Conservation (phyloP, 2,113 vertebrate species). For the Choloepus hoffmanni region DNA sequence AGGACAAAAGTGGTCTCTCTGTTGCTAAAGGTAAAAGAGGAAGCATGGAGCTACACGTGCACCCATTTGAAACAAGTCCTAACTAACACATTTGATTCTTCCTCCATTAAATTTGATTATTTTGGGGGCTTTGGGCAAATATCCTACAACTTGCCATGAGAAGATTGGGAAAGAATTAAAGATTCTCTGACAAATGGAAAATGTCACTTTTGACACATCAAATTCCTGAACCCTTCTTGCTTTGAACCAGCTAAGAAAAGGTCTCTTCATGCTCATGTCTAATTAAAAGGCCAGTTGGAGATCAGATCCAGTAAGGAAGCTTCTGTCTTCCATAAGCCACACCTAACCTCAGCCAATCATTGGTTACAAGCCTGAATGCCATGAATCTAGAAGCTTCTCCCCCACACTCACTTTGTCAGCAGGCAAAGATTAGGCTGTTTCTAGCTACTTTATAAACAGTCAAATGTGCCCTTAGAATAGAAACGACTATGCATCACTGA, state of each 20-base stretch:
- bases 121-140: neutral
- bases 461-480: conserved; percentile 59
- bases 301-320: neutral
- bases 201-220: neutral
- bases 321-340: neutral
- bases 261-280: neutral
- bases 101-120: neutral
- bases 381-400: conserved; percentile 12
- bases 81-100: neutral
- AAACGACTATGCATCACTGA: conserved; percentile 36
- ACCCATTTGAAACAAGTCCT: neutral
- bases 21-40: neutral
- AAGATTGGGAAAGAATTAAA: conserved; percentile 46
- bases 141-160: neutral
- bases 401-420: conserved; percentile 44
- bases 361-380: neutral
- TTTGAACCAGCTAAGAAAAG: neutral
- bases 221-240: neutral
- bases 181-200: neutral
- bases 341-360: neutral
- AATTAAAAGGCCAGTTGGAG: neutral
- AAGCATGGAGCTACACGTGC: neutral
- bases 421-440: conserved; percentile 42
- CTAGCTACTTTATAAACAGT: conserved; percentile 57
- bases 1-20: neutral